Conservation (phyloP, 2,888 invertebrate species). For the Lypha dubia region DNA sequence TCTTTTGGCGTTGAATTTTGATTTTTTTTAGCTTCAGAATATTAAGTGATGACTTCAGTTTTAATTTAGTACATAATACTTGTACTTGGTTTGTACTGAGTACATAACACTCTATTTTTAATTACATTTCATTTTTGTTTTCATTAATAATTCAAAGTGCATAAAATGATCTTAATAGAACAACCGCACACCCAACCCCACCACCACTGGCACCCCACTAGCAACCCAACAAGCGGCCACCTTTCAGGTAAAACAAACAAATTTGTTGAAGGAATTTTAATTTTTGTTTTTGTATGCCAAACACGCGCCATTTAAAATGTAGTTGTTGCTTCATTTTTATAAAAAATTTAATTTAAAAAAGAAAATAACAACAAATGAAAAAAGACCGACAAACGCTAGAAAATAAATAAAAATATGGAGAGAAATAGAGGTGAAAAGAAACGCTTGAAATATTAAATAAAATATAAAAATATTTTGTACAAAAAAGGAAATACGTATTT, state of each 20-base stretch:
- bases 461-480: constrained; percentile 15
- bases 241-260: constrained; percentile 21
- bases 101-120: constrained; percentile 29
- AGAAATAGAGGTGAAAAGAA: neutral
- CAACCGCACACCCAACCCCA: neutral
- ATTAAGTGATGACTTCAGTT: constrained; percentile 8
- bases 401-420: constrained; percentile 8
- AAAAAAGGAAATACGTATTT: neutral
- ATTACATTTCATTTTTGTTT: constrained; percentile 41
- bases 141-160: constrained; percentile 34
- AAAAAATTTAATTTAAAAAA: constrained; percentile 6
- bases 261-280: constrained; percentile 6
- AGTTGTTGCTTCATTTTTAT: constrained; percentile 40
- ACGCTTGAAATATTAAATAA: constrained; percentile 41
- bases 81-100: neutral
- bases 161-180: constrained; percentile 28
- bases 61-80: neutral
- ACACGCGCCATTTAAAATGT: constrained; percentile 40
- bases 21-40: neutral
- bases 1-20: neutral
- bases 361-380: neutral
- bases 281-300: constrained; percentile 40
- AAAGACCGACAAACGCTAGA: constrained; percentile 36
- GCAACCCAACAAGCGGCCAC: neutral
- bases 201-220: neutral